A percentile compares a stretch with the other conserved stretches of the same genome.
phyloP scores from a whole-genome alignment of 2,888 invertebrate species.

The Cotesia congregata region DNA sequence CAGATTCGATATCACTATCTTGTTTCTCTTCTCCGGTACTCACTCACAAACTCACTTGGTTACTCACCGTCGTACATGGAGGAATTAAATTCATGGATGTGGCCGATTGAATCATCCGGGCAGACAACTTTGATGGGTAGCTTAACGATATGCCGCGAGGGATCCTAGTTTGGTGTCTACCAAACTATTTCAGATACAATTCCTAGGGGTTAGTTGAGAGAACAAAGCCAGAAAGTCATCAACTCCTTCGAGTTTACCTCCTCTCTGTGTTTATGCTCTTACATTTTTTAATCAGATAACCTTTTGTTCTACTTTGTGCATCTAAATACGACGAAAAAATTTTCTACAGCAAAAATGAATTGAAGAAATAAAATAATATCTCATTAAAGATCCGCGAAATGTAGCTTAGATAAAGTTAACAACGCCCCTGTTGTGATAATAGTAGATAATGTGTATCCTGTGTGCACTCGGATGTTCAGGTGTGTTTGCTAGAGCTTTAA shows the following conservation, averaged over 20 bases:
- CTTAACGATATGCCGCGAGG: conserved; percentile 38
- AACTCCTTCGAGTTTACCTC: neutral
- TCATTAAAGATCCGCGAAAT: neutral
- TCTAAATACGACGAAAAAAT: too few species aligned
- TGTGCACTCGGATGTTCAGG: neutral
- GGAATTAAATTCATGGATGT: neutral
- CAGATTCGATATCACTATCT: neutral
- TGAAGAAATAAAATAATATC: neutral
- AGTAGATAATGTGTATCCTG: neutral
- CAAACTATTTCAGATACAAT: conserved; percentile 26
- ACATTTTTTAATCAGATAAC: neutral
- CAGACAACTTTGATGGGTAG: conserved; percentile 41
- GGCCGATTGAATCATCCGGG: conserved; percentile 35
- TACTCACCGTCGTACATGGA: neutral
- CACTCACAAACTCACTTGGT: too few species aligned
- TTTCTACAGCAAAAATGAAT: too few species aligned
- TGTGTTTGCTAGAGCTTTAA: neutral
- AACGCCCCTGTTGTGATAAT: neutral
- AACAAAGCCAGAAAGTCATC: neutral
- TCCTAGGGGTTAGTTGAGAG: neutral
- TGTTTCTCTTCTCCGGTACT: neutral
- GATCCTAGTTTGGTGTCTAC: conserved; percentile 27
- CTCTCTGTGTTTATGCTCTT: neutral
- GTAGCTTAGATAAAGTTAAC: neutral
- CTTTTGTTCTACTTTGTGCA: too few species aligned